phyloP scores from a whole-genome alignment of 2,888 invertebrate species.

The Mythimna ferrago region DNA sequence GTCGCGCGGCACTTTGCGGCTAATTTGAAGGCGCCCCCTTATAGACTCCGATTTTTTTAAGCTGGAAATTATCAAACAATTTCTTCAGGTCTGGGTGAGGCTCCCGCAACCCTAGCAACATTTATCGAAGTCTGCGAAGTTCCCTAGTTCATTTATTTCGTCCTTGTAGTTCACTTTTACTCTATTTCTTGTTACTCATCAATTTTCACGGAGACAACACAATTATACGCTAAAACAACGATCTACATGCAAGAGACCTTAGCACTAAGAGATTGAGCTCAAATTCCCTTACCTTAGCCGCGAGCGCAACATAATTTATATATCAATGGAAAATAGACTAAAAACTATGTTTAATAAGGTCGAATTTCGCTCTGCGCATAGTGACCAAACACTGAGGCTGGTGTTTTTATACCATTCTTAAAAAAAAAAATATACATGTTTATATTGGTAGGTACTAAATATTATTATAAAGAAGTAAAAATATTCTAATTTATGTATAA shows the following conservation, averaged over 20 bases:
- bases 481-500: not conserved
- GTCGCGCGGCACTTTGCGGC: too few species aligned
- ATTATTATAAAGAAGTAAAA: slow-evolving; percentile 5
- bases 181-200: not conserved
- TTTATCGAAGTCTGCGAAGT: too few species aligned
- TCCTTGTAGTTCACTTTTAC: not conserved
- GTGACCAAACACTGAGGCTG: slow-evolving; percentile 54
- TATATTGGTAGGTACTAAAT: not conserved
- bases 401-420: slow-evolving; percentile 27
- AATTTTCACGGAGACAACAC: slow-evolving; percentile 30
- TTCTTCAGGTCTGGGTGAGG: too few species aligned
- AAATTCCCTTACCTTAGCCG: slow-evolving; percentile 61
- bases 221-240: slow-evolving; percentile 16
- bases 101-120: too few species aligned
- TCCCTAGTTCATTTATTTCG: not conserved
- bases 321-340: slow-evolving; percentile 66
- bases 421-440: slow-evolving; percentile 4
- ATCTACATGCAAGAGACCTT: slow-evolving; percentile 63
- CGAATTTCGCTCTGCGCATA: slow-evolving; percentile 66
- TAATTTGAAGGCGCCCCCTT: too few species aligned
- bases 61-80: too few species aligned
- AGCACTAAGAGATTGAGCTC: slow-evolving; percentile 71
- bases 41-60: too few species aligned
- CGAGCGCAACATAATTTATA: slow-evolving; percentile 65
- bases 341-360: slow-evolving; percentile 68